phyloP scores from a whole-genome alignment of 2,797 vertebrate species.

The Thalassophryne amazonica region DNA sequence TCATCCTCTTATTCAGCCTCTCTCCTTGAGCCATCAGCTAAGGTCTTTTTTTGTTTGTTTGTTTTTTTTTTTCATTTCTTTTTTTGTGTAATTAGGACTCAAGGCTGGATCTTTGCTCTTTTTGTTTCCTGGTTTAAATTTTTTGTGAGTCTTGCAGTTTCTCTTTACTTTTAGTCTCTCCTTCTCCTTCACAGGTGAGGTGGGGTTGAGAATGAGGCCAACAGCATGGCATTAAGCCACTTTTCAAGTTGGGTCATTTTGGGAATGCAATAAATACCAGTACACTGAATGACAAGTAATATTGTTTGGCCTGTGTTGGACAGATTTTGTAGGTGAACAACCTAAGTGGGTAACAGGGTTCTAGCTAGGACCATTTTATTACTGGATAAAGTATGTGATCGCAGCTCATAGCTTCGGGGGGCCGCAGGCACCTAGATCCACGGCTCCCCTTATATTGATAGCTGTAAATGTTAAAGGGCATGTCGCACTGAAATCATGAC shows the following conservation, averaged over 20 bases:
- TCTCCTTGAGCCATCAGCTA: constrained; percentile 31
- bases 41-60: constrained; percentile 28
- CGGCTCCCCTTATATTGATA: no score
- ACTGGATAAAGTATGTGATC: no score
- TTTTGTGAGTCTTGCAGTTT: constrained; percentile 27
- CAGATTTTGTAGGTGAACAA: constrained; percentile 39
- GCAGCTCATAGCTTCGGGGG: no score
- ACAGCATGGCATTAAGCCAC: constrained; percentile 30
- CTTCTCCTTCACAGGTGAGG: constrained; percentile 26
- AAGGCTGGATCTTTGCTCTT: not conserved
- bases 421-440: no score
- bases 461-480: no score
- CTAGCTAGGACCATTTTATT: no score
- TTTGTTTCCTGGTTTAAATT: constrained; percentile 17
- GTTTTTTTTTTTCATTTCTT: not conserved
- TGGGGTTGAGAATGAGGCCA: constrained; percentile 29
- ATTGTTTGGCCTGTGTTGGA: no score
- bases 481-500: no score
- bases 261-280: constrained; percentile 24
- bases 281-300: constrained; percentile 38
- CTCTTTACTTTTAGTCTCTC: constrained; percentile 26
- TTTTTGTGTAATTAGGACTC: no score
- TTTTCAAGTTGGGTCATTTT: constrained; percentile 40
- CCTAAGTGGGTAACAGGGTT: no score
- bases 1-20: constrained; percentile 46